Conservation (phyloP, 2,888 invertebrate genomes). For the Platycheirus rosarum region DNA sequence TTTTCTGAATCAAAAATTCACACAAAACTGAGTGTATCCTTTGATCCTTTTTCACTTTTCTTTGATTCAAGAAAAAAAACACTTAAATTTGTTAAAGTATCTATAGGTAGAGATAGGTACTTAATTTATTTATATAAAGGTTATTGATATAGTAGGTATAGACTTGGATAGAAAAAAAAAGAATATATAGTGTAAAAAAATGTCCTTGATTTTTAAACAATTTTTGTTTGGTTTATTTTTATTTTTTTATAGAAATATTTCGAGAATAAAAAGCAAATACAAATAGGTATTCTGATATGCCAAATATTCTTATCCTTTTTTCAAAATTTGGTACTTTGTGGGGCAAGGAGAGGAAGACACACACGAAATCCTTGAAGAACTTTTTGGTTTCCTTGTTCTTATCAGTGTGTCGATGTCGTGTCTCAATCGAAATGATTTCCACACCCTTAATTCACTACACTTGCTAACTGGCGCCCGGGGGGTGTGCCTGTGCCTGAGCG, state of each 20-base stretch:
- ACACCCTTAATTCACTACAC: conserved; percentile 34
- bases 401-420: conserved; percentile 24
- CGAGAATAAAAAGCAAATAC: conserved; percentile 40
- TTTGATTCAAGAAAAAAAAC: conserved; percentile 26
- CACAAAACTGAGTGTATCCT: conserved; percentile 7
- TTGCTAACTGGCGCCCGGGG: conserved; percentile 21
- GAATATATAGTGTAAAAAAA: conserved; percentile 59
- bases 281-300: conserved; percentile 61
- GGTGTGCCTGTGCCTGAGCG: conserved; percentile 32
- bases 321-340: conserved; percentile 32
- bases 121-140: no score
- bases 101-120: no score
- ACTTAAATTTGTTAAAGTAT: no score
- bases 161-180: no score
- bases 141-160: neutral
- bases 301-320: conserved; percentile 55
- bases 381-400: conserved; percentile 35
- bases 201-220: conserved; percentile 47
- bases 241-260: conserved; percentile 8
- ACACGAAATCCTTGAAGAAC: conserved; percentile 16
- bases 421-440: conserved; percentile 37
- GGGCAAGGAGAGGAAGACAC: conserved; percentile 23
- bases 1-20: conserved; percentile 31
- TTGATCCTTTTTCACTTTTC: conserved; percentile 58
- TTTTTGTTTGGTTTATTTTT: neutral